phyloP scores from a whole-genome alignment of 2,888 invertebrate genomes.

The Limnephilus auricula region DNA sequence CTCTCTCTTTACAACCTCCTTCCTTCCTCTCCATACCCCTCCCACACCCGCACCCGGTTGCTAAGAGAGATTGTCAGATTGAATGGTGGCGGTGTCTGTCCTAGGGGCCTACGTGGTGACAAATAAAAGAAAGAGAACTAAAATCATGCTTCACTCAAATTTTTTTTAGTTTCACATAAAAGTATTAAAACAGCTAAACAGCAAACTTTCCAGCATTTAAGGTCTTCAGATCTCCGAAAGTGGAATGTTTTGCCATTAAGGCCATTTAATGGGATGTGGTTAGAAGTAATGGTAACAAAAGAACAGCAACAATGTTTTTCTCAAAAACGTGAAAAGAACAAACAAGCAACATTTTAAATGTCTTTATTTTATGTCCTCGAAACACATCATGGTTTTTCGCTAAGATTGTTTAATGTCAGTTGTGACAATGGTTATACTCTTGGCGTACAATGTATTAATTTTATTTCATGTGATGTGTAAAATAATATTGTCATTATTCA shows the following conservation, averaged over 20 bases:
- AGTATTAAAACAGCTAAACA: not conserved
- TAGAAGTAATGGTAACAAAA: not conserved
- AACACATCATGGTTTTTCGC: not conserved
- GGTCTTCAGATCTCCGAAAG: not conserved
- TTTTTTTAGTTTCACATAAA: not conserved
- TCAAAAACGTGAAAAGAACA: not conserved
- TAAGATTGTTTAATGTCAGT: not conserved
- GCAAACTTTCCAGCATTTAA: not conserved
- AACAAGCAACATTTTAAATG: not conserved
- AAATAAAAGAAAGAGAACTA: not conserved
- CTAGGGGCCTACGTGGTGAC: not conserved
- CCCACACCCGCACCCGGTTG: not conserved
- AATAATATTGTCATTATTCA: not conserved
- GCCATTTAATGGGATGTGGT: not conserved
- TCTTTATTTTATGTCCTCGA: not conserved
- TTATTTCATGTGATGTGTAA: not conserved
- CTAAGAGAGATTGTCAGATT: not conserved
- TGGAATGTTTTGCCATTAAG: not conserved
- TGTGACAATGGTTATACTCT: not conserved
- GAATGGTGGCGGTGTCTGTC: not conserved
- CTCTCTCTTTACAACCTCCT: too few relatives aligned
- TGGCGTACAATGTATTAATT: not conserved
- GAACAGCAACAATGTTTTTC: not conserved
- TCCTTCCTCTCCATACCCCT: not conserved
- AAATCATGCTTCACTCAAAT: not conserved